Base-by-base conservation (phyloP, 2,113 vertebrate species). In the Corydoras maculifer region DNA sequence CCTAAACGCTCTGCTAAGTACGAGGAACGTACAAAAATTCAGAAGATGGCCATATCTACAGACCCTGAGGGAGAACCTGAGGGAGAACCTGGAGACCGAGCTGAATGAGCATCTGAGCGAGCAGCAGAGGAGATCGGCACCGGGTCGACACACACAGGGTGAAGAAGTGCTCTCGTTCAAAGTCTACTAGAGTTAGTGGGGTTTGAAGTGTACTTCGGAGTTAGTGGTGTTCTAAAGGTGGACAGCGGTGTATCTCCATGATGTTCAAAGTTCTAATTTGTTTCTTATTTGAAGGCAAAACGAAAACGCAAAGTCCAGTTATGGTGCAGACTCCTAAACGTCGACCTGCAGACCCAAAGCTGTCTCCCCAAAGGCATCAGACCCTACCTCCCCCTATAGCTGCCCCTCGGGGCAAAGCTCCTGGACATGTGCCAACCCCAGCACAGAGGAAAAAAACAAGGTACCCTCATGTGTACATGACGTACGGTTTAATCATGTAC, bases 1-100 rank as follows among this genome's bases (percentile, higher is more conserved):
- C 6, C 69, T 91, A 68, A 85, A 76, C 68, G 50, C 69, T 12
- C 12, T 82, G 49, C 13, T 89, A 53, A 77, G 35, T 68, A 50
- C 25, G 2, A 83, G 90, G 53, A 74, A 77, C 50, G 80, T 86
- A 30, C 84, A 83, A 78, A 83, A 72, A 70, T 78, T 75, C 14
- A 79, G 64, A 50, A 80, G 72, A 48, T 81, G 82, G 70, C 69
- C 84, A 0, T 58, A 69, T 53, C 80, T 90, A 8, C 67, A 75
- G 32, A 67, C 6, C 3, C 77, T 86, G 51, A 25, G 18, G 18
- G 18, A 25, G 18, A 43, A 43, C 35, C 35, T 43, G 35, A 83
- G 85, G 61, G 71, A 70, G 5, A 78, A 81, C 57, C 50, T 91
- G 25, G 1, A 61, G n/a, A 68, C 1, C 54, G 80, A 75, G 3